Conservation (phyloP, 2,797 vertebrate species). For the Pangasius larnaudii region DNA sequence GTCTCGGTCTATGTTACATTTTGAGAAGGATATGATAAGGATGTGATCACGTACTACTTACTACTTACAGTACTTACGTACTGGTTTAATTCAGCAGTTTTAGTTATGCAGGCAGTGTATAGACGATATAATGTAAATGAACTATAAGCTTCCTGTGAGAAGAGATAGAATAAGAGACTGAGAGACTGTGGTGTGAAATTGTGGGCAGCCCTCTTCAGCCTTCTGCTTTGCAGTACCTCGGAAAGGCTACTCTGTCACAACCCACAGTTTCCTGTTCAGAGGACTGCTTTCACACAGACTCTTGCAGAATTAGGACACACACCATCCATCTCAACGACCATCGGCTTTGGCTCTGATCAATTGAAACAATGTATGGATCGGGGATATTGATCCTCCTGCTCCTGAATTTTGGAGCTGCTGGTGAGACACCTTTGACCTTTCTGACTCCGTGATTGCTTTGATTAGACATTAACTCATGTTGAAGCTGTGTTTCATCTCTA, state of each 20-base stretch:
- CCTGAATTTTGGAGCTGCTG: conserved; percentile 39
- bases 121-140: neutral
- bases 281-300: conserved; percentile 24
- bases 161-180: neutral
- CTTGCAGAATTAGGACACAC: neutral
- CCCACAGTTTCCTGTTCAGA: conserved; percentile 68
- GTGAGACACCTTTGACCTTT: conserved; percentile 49
- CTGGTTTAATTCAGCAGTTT: neutral
- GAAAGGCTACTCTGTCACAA: conserved; percentile 66
- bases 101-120: neutral
- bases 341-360: neutral
- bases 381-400: conserved; percentile 44
- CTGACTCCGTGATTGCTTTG: neutral
- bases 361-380: conserved; percentile 45
- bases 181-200: neutral
- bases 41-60: neutral
- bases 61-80: no score
- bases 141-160: neutral
- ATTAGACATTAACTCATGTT: neutral
- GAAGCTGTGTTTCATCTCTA: neutral
- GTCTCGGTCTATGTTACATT: neutral
- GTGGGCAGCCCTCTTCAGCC: neutral
- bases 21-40: neutral
- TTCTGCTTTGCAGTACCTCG: neutral
- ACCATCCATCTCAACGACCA: neutral